A percentile compares a stretch with the other conserved stretches of the same genome.
Conservation (phyloP, 1,140 invertebrate species). For the Diuraphis noxia region DNA sequence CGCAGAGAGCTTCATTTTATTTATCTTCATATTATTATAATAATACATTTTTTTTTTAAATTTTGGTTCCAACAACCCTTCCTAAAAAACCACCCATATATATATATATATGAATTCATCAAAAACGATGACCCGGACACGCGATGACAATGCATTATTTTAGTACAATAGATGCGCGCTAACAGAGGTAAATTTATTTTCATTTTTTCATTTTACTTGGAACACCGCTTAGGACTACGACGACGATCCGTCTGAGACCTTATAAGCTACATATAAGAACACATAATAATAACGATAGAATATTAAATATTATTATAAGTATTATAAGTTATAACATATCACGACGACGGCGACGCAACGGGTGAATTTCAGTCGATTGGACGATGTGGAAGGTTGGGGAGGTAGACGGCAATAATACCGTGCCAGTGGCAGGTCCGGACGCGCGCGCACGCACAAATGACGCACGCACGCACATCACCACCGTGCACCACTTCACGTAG, state of each 20-base stretch:
- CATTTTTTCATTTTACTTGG: not conserved
- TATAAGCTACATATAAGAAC: not conserved
- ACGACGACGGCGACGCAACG: not conserved
- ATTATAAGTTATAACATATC: not conserved
- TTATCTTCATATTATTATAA: not conserved
- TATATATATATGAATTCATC: not conserved
- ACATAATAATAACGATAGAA: not conserved
- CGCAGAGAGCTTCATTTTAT: not conserved
- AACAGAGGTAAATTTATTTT: not conserved
- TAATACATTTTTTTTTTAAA: not conserved
- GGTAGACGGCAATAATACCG: not conserved
- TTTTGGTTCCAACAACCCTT: not conserved
- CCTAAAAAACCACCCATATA: not conserved
- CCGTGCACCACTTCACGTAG: not conserved
- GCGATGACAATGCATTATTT: not conserved
- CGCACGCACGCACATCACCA: not conserved
- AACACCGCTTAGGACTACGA: not conserved
- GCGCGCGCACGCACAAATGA: not conserved
- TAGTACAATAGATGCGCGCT: not conserved
- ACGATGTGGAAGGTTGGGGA: not conserved
- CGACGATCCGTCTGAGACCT: not conserved
- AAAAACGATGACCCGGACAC: no score
- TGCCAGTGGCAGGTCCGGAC: not conserved
- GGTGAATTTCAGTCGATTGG: not conserved
- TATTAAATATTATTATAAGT: not conserved